A percentile compares a stretch with the other conserved stretches of the same genome.
Evolutionary conservation across 2,888 invertebrate genomes (phyloP).

Genomic region (Nephrocerus scutellatus): DNA sequence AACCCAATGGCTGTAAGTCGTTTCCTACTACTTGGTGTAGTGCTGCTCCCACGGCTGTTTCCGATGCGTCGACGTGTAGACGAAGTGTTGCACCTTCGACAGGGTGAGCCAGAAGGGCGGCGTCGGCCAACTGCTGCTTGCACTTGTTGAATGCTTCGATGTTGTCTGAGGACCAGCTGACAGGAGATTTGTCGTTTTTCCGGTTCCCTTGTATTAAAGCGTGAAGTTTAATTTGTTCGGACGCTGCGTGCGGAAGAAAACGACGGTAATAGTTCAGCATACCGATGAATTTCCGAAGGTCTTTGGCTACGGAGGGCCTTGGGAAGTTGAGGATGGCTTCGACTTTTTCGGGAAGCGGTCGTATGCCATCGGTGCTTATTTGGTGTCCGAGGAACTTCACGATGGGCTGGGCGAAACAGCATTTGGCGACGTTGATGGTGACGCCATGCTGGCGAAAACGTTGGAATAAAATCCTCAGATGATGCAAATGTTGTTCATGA

Average conservation of each 20-base stretch:
- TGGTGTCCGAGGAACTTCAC: too few relatives aligned
- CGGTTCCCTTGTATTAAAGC: conserved; percentile 11
- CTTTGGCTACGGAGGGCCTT: too few relatives aligned
- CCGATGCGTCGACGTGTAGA: conserved; percentile 13
- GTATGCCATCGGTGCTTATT: too few relatives aligned
- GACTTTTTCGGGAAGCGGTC: too few relatives aligned
- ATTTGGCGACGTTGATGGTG: too few relatives aligned
- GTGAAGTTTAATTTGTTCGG: conserved; percentile 13
- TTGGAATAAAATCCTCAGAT: too few relatives aligned
- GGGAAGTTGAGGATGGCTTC: too few relatives aligned
- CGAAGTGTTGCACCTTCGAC: conserved; percentile 8
- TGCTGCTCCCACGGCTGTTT: conserved; percentile 15
- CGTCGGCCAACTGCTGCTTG: conserved; percentile 13
- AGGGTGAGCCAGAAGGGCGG: conserved; percentile 13
- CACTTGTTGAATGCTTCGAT: conserved; percentile 15
- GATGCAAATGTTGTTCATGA: too few relatives aligned
- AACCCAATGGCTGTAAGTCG: conserved; percentile 30
- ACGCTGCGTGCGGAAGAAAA: conserved; percentile 16
- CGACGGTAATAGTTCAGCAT: conserved; percentile 24
- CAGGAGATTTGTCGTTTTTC: conserved; percentile 17
- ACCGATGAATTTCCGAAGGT: conserved; percentile 22
- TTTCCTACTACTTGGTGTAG: conserved; percentile 17
- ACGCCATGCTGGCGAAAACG: too few relatives aligned
- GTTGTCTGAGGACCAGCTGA: conserved; percentile 14
- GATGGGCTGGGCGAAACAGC: too few relatives aligned